Percentiles rank a stretch among this genome's conserved stretches.
These are phyloP conservation scores for Cavia aperea DNA, from an alignment of 2,113 vertebrate species.

Conservation along the genomic window DNA sequence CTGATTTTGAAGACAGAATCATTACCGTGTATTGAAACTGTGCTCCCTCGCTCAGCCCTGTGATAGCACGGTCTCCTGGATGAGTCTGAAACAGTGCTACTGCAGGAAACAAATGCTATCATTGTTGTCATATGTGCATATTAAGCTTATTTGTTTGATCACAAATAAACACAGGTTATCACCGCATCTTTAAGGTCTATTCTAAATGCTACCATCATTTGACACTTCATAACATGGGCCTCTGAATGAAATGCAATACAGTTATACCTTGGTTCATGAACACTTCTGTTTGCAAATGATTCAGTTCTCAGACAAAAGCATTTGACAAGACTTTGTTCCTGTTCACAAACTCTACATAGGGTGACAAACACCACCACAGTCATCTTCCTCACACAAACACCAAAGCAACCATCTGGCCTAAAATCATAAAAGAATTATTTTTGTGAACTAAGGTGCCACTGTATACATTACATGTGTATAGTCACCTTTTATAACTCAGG, in stretches of 20 bases:
- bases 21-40: too few species aligned
- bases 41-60: background rate
- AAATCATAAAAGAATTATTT: background rate
- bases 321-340: background rate
- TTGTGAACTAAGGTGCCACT: background rate
- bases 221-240: background rate
- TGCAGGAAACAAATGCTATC: background rate
- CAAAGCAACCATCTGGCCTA: background rate
- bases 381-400: background rate
- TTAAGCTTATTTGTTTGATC: background rate
- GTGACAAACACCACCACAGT: background rate
- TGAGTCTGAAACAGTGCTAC: background rate
- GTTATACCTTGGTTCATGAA: background rate
- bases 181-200: background rate
- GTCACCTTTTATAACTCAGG: conserved; percentile 3
- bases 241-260: background rate
- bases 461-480: background rate
- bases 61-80: background rate
- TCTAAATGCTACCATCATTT: background rate
- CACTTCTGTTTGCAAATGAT: background rate
- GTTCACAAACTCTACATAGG: background rate
- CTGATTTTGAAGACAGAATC: background rate
- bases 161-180: conserved; percentile 1
- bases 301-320: background rate
- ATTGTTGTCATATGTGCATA: too few species aligned